Conservation (phyloP, 2,113 vertebrate genomes). For the Corythoichthys intestinalis region DNA sequence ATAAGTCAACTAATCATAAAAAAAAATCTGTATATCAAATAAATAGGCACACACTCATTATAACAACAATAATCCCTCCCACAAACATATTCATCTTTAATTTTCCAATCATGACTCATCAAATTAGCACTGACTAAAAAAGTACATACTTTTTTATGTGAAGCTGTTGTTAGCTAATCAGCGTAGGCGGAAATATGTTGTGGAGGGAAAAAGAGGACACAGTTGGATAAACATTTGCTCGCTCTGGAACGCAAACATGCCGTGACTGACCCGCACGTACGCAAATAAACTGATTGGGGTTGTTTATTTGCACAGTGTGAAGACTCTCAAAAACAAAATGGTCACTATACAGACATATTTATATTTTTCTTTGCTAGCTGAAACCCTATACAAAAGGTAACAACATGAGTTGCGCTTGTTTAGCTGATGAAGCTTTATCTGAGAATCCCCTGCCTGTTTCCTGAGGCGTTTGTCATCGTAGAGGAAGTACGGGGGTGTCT, state of each 20-base stretch:
- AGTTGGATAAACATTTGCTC: background rate
- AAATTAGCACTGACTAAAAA: background rate
- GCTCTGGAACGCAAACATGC: background rate
- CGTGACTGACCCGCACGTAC: background rate
- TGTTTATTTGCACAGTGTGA: background rate
- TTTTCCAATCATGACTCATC: background rate
- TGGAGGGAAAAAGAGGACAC: background rate
- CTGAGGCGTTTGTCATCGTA: slow-evolving; percentile 17
- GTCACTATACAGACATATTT: background rate
- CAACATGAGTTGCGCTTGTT: no score
- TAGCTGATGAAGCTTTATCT: slow-evolving; percentile 34
- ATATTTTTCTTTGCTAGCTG: background rate
- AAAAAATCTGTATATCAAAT: no score
- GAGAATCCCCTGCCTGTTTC: slow-evolving; percentile 5
- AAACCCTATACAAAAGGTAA: no score
- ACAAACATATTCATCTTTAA: background rate
- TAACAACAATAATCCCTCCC: no score
- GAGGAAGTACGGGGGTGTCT: slow-evolving; percentile 33
- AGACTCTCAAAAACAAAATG: background rate
- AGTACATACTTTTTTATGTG: no score
- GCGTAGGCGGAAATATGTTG: background rate
- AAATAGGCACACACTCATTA: no score
- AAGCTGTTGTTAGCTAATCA: background rate
- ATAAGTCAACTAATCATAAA: no score
- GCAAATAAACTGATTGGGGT: background rate